Percentiles rank a stretch among this genome's conserved stretches.
These are phyloP conservation scores for Listronotus bonariensis DNA, from an alignment of 1,140 invertebrate species.

Conservation along the genomic window DNA sequence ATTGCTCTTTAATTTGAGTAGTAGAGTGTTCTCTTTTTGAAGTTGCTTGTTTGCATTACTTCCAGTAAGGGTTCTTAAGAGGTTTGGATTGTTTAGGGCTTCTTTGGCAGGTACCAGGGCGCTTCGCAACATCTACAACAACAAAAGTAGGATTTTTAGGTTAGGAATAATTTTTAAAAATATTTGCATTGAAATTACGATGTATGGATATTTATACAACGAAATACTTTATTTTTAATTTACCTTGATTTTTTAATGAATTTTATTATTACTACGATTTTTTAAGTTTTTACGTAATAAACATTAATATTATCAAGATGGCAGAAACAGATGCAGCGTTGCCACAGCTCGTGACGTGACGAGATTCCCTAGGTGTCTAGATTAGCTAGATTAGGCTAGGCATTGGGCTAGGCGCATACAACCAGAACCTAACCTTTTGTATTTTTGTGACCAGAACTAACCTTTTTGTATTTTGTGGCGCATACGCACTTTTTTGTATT, in stretches of 20 bases:
- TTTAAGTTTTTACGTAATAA: constrained; percentile 36
- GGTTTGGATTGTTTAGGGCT: constrained; percentile 22
- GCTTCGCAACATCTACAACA: constrained; percentile 48
- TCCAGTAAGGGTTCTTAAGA: constrained; percentile 33
- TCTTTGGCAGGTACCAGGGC: constrained; percentile 43
- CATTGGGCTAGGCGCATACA: too few relatives aligned
- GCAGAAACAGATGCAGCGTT: constrained; percentile 5
- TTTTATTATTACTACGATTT: constrained; percentile 16
- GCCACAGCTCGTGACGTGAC: too few relatives aligned
- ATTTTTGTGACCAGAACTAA: too few relatives aligned
- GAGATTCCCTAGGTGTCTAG: too few relatives aligned
- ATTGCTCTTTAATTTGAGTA: constrained; percentile 36
- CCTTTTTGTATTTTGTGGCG: too few relatives aligned
- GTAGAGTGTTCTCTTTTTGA: constrained; percentile 42
- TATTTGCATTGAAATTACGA: too few relatives aligned
- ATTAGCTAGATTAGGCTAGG: too few relatives aligned
- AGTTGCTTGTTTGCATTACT: constrained; percentile 35
- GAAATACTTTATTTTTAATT: not conserved
- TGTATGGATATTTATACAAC: not conserved
- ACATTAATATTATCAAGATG: constrained; percentile 22
- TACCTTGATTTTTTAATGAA: constrained; percentile 19
- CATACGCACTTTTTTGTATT: too few relatives aligned
- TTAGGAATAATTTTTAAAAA: constrained; percentile 8
- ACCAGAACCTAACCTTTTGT: too few relatives aligned
- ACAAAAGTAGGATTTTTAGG: constrained; percentile 27